A percentile compares a stretch with the other conserved stretches of the same genome.
phyloP scores from a whole-genome alignment of 2,888 invertebrate genomes.

The Hydrotaea diabolus region DNA sequence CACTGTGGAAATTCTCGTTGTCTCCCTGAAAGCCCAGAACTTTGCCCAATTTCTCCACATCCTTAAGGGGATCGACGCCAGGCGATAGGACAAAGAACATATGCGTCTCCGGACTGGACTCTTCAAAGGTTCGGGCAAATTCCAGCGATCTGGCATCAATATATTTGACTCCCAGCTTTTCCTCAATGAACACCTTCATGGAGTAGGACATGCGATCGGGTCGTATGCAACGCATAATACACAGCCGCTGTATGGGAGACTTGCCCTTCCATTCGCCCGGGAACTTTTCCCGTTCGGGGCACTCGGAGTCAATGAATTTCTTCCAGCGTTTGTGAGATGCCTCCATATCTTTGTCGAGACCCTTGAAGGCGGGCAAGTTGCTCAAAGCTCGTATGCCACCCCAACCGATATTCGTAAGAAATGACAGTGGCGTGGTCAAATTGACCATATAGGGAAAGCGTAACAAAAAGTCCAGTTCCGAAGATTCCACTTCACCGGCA shows the following conservation, averaged over 20 bases:
- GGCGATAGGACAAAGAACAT: constrained; percentile 97
- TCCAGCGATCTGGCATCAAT: constrained; percentile 89
- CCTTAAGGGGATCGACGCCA: constrained; percentile 96
- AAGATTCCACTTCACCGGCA: constrained; percentile 86
- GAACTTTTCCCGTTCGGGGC: constrained; percentile 95
- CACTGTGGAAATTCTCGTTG: constrained; percentile 93
- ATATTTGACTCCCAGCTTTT: constrained; percentile 92
- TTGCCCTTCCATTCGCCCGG: constrained; percentile 98
- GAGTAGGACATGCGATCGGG: constrained; percentile 98
- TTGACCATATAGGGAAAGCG: constrained; percentile 91
- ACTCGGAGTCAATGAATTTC: constrained; percentile 94
- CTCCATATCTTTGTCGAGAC: constrained; percentile 94
- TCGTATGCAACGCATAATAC: constrained; percentile 94
- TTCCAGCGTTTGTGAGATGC: constrained; percentile 95
- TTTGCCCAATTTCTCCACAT: constrained; percentile 92
- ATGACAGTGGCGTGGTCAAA: constrained; percentile 89
- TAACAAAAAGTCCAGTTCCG: constrained; percentile 92
- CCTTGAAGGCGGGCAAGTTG: constrained; percentile 89
- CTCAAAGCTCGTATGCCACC: constrained; percentile 91
- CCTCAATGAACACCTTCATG: constrained; percentile 89
- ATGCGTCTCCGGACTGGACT: constrained; percentile 91
- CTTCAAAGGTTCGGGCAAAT: constrained; percentile 92
- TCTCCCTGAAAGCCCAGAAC: constrained; percentile 90
- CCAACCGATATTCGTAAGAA: constrained; percentile 90
- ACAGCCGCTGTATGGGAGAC: constrained; percentile 90